phyloP scores from a whole-genome alignment of 2,113 vertebrate genomes.

The Corythornis vintsioides region DNA sequence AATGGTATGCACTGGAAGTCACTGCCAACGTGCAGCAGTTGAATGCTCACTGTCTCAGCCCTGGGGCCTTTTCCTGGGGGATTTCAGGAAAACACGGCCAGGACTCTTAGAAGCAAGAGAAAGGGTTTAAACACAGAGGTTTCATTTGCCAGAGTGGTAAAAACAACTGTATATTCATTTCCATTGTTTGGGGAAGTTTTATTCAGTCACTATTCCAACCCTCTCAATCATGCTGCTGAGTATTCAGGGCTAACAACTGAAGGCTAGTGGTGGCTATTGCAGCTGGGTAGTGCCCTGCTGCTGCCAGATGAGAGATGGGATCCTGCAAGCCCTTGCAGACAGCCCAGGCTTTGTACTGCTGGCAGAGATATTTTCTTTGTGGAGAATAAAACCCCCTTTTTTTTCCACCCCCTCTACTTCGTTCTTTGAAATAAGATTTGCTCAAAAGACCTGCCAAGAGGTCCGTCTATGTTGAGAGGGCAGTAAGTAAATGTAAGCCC shows the following conservation, averaged over 20 bases:
- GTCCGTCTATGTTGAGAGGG: background rate
- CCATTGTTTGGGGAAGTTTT: background rate
- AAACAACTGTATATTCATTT: background rate
- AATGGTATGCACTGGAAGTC: background rate
- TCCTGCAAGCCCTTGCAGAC: background rate
- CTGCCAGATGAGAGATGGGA: background rate
- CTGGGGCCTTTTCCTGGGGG: background rate
- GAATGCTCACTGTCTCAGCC: background rate
- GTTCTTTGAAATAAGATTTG: background rate
- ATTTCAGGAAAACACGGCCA: conserved; percentile 29
- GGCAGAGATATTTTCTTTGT: background rate
- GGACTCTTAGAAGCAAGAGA: conserved; percentile 9
- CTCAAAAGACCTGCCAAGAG: background rate
- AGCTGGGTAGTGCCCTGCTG: background rate
- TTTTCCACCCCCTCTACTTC: background rate
- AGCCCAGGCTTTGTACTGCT: background rate
- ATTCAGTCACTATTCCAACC: background rate
- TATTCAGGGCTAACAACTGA: background rate
- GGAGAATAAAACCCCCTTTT: background rate
- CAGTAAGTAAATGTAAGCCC: background rate
- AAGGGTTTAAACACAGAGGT: background rate
- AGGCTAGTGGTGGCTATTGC: background rate
- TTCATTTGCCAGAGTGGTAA: background rate
- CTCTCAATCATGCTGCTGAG: background rate
- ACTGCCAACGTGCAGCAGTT: background rate